phyloP scores from a whole-genome alignment of 1,140 invertebrate genomes.

The Drosophila melanogaster region DNA sequence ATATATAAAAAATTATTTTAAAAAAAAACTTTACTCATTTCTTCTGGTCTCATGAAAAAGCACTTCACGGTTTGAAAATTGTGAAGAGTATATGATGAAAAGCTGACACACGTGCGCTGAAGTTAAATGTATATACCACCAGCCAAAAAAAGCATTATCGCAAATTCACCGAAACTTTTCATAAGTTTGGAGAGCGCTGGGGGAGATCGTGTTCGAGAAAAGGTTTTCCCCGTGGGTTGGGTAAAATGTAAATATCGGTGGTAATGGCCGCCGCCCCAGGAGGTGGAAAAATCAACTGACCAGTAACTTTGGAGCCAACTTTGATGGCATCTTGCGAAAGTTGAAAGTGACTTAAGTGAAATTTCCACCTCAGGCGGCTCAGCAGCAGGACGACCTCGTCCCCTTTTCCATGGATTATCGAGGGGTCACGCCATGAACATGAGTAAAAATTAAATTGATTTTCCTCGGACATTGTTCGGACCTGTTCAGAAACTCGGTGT shows the following conservation, averaged over 20 bases:
- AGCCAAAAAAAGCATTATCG: slow-evolving; percentile 23
- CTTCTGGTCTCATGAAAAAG: not conserved
- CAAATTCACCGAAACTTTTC: slow-evolving; percentile 58
- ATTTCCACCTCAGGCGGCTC: slow-evolving; percentile 61
- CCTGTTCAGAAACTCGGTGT: slow-evolving; percentile 49
- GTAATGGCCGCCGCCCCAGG: slow-evolving; percentile 64
- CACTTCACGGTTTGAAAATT: not conserved
- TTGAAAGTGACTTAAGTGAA: slow-evolving; percentile 81
- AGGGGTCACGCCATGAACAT: slow-evolving; percentile 56
- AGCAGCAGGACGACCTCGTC: not conserved
- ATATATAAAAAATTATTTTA: not conserved
- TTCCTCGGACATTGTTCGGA: slow-evolving; percentile 64
- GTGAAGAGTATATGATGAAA: not conserved
- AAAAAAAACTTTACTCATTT: not conserved
- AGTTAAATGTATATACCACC: slow-evolving; percentile 22
- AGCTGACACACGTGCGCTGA: slow-evolving; percentile 10
- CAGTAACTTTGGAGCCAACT: slow-evolving; percentile 62
- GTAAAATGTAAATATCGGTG: slow-evolving; percentile 72
- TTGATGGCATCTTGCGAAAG: slow-evolving; percentile 63
- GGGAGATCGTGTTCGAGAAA: slow-evolving; percentile 21
- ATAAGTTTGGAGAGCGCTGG: slow-evolving; percentile 10
- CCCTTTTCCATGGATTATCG: slow-evolving; percentile 4
- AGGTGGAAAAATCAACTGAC: slow-evolving; percentile 54
- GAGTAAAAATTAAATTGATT: slow-evolving; percentile 81
- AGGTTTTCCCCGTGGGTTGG: slow-evolving; percentile 21